phyloP scores from a whole-genome alignment of 2,888 invertebrate genomes.

The Hymenopus coronatus region DNA sequence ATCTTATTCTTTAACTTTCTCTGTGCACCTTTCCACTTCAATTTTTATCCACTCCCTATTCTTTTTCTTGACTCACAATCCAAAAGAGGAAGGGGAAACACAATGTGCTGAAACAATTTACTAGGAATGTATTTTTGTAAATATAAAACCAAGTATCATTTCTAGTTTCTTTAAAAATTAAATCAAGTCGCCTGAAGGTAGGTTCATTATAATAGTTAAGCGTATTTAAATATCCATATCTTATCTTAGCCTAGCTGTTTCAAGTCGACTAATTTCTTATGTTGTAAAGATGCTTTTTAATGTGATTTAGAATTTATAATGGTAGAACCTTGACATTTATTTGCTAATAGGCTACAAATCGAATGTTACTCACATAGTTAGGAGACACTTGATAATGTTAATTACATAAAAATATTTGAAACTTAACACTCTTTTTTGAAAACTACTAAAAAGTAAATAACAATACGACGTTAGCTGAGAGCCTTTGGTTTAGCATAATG shows the following conservation, averaged over 20 bases:
- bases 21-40: conserved; percentile 4
- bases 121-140: not conserved
- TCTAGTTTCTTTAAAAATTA: not conserved
- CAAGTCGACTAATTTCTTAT: not conserved
- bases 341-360: not conserved
- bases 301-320: not conserved
- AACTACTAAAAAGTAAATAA: not conserved
- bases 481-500: not conserved
- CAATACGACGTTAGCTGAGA: not conserved
- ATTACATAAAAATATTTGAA: not conserved
- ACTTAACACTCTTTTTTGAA: not conserved
- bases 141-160: not conserved
- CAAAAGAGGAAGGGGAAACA: conserved; percentile 20
- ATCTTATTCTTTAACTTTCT: conserved; percentile 4
- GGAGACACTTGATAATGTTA: not conserved
- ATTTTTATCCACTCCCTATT: conserved; percentile 12
- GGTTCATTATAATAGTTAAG: not conserved
- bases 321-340: not conserved
- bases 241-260: not conserved
- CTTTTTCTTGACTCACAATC: conserved; percentile 21
- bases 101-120: not conserved
- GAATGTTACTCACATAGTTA: not conserved
- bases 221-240: not conserved
- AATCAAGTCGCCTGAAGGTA: not conserved
- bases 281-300: not conserved